Evolutionary conservation across 2,888 invertebrate genomes (phyloP).

Genomic region (Cenopis cana): DNA sequence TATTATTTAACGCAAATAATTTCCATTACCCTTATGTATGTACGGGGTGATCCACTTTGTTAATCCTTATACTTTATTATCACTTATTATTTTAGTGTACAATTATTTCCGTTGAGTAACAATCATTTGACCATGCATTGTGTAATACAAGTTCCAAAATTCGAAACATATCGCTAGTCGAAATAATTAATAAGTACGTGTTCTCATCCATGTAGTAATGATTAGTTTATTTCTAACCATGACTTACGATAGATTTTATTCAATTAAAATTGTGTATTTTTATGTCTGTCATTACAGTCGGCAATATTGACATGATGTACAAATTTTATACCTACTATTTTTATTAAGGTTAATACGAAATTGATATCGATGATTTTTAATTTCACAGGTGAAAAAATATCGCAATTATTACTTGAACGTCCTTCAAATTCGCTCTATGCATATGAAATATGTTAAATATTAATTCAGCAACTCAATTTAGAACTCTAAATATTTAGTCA

Average conservation of each 20-base stretch:
- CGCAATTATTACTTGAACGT: background rate
- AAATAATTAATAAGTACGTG: too few relatives aligned
- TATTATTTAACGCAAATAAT: conserved; percentile 31
- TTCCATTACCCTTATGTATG: background rate
- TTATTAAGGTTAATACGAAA: background rate
- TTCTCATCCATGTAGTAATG: too few relatives aligned
- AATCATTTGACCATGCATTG: too few relatives aligned
- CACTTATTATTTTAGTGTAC: too few relatives aligned
- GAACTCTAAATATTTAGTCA: too few relatives aligned
- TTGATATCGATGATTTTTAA: too few relatives aligned
- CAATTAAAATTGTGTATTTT: background rate
- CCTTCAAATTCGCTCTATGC: background rate
- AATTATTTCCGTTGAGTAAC: too few relatives aligned
- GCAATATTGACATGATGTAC: background rate
- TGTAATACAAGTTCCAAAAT: too few relatives aligned
- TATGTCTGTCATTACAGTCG: background rate
- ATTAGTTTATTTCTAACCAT: too few relatives aligned
- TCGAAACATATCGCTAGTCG: too few relatives aligned
- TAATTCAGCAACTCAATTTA: background rate
- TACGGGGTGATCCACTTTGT: background rate
- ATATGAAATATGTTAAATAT: background rate
- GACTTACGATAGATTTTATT: background rate
- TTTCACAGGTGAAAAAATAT: too few relatives aligned
- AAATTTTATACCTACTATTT: background rate
- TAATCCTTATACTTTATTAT: background rate